Evolutionary conservation across 2,113 vertebrate genomes (phyloP).

Genomic region (Elanoides forficatus): DNA sequence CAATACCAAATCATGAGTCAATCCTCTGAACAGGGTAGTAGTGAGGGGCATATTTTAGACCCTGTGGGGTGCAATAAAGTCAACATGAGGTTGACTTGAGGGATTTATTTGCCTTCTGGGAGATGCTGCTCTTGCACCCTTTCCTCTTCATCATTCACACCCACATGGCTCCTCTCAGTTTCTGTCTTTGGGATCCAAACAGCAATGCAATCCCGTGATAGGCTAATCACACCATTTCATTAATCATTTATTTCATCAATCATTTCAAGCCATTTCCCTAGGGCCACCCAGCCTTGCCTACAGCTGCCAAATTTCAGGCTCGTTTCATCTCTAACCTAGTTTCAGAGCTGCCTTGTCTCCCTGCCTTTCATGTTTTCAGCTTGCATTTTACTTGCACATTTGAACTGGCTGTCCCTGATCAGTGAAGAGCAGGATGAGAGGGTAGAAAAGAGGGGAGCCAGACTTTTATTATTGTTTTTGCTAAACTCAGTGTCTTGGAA

Average conservation of each 20-base stretch:
- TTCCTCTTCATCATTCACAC: not conserved
- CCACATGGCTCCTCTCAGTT: not conserved
- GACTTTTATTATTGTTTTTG: not conserved
- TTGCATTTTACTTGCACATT: not conserved
- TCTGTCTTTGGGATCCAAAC: not conserved
- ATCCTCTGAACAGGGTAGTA: not conserved
- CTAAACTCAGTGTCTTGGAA: not conserved
- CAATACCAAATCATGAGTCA: not conserved
- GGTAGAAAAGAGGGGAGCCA: not conserved
- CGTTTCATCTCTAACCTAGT: conserved; percentile 52
- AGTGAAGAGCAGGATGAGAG: not conserved
- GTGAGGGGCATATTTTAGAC: not conserved
- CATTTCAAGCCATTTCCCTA: not conserved
- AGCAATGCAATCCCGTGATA: not conserved
- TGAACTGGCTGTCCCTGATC: not conserved
- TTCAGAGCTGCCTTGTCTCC: conserved; percentile 29
- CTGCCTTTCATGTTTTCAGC: conserved; percentile 4
- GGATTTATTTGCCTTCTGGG: not conserved
- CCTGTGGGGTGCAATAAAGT: not conserved
- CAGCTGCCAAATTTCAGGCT: conserved; percentile 46
- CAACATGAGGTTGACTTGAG: not conserved
- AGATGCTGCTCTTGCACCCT: not conserved
- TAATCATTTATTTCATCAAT: conserved; percentile 63
- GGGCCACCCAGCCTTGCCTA: conserved; percentile 40
- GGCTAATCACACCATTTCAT: conserved; percentile 16